Evolutionary conservation across 2,113 vertebrate genomes (phyloP).

Genomic region (Clarias macrocephalus): DNA sequence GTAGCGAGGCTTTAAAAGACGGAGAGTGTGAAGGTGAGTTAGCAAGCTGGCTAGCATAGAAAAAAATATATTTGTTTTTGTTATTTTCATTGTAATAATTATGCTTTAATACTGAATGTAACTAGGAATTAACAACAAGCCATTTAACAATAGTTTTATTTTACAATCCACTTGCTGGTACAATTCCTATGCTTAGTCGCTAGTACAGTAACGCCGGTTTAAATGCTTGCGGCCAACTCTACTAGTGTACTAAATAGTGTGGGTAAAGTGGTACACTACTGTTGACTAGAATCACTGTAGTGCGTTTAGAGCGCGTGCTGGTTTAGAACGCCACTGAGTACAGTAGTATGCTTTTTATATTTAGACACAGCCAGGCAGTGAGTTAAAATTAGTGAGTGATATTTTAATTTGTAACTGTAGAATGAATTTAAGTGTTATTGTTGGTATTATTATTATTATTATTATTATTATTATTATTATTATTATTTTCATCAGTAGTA

Average conservation of each 20-base stretch:
- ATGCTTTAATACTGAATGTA: neutral
- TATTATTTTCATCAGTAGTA: neutral
- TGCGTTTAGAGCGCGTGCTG: neutral
- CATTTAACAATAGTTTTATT: neutral
- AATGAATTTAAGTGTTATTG: neutral
- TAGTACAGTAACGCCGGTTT: neutral
- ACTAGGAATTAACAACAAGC: no score
- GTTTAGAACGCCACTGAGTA: neutral
- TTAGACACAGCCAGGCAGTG: neutral
- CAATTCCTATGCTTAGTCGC: neutral
- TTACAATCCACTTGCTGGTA: neutral
- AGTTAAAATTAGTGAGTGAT: neutral
- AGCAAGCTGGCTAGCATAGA: neutral
- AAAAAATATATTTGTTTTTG: neutral
- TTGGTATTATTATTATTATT: neutral
- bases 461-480: neutral
- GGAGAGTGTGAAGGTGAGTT: slow-evolving; percentile 89
- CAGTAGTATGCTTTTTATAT: neutral
- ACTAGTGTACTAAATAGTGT: neutral
- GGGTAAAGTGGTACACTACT: neutral
- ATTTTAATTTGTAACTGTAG: neutral
- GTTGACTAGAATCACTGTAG: neutral
- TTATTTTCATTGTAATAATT: neutral
- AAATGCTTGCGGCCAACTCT: neutral
- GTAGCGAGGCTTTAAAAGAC: slow-evolving; percentile 72